Base-by-base conservation (phyloP, 1,140 invertebrate species). In the Lasaia peninsularis region DNA sequence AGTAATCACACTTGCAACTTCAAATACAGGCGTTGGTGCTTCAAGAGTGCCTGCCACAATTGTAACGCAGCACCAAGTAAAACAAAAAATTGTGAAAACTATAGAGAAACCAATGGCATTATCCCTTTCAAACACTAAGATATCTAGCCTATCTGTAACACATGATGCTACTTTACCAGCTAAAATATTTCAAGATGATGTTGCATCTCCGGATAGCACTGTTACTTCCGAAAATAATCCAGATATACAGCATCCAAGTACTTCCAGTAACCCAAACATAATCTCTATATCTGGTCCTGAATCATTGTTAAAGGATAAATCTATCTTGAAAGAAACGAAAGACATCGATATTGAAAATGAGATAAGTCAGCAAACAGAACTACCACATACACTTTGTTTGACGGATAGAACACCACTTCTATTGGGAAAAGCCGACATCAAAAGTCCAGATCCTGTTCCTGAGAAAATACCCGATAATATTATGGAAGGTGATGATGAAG, bases 141-240 rank as follows among this genome's bases (percentile, higher is more conserved):
- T 91, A 31, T 85, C 92, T 12, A 91, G 91, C 48, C 75, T 92
- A 44, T 86, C 90, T 1, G 85, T 90, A n/a, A 87, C 90, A 2
- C 91, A 91, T 62, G 91, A 92, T 56, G 89, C 77, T 9, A 87
- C 86, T 18, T 75, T 92, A 12, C 92, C 92, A 7, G 91, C 91
- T 8, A 92, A 92, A 72, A 92, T 92, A 66, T 92, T 92, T 65
- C 91, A 92, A 83, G 91, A 92, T 68, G 92, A 92, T 62, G 91
- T 88, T 0, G 89, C 90, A 0, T 92, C 92, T 6, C 91, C 92
- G 14, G 89, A 90, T 60, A 91, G 81, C 73, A 91, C 80, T 37
- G 91, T 79, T 56, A 83, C 78, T 60, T 86, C 82, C 62, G 92
- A 91, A 59, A 75, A 50, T 57, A 84, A 83, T 55, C 60, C 71